Conservation (phyloP, 2,888 invertebrate species). For the Alentia gelatinosa region DNA sequence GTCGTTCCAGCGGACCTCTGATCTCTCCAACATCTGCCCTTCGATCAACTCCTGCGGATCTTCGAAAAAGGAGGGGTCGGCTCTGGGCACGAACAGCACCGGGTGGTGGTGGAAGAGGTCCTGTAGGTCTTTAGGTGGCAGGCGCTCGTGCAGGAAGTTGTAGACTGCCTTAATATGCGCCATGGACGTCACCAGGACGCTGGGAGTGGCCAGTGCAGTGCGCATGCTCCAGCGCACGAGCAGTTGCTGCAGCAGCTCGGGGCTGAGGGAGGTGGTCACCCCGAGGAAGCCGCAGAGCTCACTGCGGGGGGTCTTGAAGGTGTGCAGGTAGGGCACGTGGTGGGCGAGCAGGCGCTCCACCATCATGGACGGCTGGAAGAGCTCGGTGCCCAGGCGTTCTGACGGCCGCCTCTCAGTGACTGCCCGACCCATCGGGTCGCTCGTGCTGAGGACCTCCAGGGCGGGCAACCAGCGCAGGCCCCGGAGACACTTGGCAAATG, state of each 20-base stretch:
- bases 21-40: not conserved
- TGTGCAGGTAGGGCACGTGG: conserved; percentile 72
- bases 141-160: conserved; percentile 68
- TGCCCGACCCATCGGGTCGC: not conserved
- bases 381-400: conserved; percentile 43
- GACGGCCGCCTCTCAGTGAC: conserved; percentile 61
- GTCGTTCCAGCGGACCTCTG: conserved; percentile 77
- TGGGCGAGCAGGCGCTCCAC: conserved; percentile 69
- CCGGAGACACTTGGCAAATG: conserved; percentile 72
- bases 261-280: conserved; percentile 67
- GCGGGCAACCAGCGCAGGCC: conserved; percentile 74
- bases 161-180: conserved; percentile 74
- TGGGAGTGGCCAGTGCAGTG: not conserved
- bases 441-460: not conserved
- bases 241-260: conserved; percentile 67
- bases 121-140: conserved; percentile 69
- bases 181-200: conserved; percentile 70
- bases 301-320: conserved; percentile 60
- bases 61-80: not conserved
- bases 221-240: conserved; percentile 71
- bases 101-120: conserved; percentile 72
- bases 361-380: not conserved
- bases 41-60: not conserved
- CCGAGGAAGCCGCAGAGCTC: conserved; percentile 70
- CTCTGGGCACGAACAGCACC: conserved; percentile 72